Conservation (phyloP, 2,888 invertebrate genomes). For the Dryobotodes eremita region DNA sequence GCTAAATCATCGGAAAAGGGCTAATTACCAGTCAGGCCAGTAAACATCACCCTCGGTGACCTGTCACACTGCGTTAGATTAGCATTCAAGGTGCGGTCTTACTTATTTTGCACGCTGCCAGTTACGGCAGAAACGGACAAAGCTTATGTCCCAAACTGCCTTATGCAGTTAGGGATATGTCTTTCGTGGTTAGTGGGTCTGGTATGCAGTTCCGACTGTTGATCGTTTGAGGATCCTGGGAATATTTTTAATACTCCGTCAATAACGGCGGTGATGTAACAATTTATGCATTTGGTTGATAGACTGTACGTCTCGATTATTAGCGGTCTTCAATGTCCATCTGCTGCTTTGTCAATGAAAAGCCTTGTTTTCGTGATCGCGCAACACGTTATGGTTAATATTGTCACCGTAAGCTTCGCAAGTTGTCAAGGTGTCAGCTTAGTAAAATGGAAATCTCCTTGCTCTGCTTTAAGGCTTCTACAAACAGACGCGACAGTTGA, state of each 20-base stretch:
- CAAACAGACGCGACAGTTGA: too few relatives aligned
- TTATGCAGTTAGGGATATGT: slow-evolving; percentile 33
- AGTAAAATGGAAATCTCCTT: background rate
- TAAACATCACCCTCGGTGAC: slow-evolving; percentile 23
- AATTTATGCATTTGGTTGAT: background rate
- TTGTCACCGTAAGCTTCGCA: background rate
- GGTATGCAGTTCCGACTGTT: slow-evolving; percentile 37
- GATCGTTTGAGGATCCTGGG: background rate
- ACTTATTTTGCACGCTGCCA: slow-evolving; percentile 17
- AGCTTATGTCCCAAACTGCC: slow-evolving; percentile 14
- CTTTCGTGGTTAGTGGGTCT: slow-evolving; percentile 20
- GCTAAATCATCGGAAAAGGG: slow-evolving; percentile 54
- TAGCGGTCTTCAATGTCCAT: background rate
- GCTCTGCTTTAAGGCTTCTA: too few relatives aligned
- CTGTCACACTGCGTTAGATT: slow-evolving; percentile 33
- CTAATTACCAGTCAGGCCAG: slow-evolving; percentile 43
- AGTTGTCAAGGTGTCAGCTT: background rate
- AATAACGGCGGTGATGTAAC: background rate
- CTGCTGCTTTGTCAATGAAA: background rate
- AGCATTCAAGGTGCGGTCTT: slow-evolving; percentile 24
- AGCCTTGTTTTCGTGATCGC: background rate
- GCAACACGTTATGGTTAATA: background rate
- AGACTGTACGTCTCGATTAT: background rate
- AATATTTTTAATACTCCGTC: slow-evolving; percentile 7
- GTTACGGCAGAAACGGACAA: background rate